Evolutionary conservation across 2,888 invertebrate genomes (phyloP).

Genomic region (Sminthurinus aureus): DNA sequence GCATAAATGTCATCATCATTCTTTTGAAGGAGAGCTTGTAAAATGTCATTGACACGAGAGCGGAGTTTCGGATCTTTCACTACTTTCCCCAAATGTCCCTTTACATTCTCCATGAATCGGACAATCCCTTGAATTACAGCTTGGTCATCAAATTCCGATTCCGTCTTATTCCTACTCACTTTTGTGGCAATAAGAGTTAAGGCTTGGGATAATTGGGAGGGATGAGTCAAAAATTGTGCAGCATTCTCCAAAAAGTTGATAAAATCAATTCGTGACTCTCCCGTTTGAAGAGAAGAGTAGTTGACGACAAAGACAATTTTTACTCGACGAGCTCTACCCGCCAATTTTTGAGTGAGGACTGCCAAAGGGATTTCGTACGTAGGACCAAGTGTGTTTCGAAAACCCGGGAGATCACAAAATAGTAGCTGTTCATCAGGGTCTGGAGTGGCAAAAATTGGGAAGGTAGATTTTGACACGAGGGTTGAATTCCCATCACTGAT

Average conservation of each 20-base stretch:
- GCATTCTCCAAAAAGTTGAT: background rate
- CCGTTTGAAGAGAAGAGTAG: background rate
- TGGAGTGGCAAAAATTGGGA: too few species aligned
- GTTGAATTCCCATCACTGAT: conserved; percentile 12
- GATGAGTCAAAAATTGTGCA: background rate
- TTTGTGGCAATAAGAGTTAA: background rate
- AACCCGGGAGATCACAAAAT: conserved; percentile 2
- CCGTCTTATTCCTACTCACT: background rate
- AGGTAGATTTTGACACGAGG: conserved; percentile 4
- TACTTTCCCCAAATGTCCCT: background rate
- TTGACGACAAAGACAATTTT: conserved; percentile 8
- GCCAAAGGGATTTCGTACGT: background rate
- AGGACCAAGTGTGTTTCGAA: background rate
- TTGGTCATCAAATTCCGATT: background rate
- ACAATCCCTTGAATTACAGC: background rate
- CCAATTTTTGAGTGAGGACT: background rate
- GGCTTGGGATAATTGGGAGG: background rate
- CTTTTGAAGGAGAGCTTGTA: background rate
- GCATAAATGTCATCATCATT: background rate
- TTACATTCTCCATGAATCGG: background rate
- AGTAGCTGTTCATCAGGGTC: too few species aligned
- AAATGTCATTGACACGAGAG: background rate
- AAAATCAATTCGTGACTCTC: background rate
- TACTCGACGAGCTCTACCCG: background rate
- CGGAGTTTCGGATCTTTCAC: background rate